Percentiles rank a stretch among this genome's conserved stretches.
Conservation (phyloP, 2,888 invertebrate genomes). For the Diarsia brunnea region DNA sequence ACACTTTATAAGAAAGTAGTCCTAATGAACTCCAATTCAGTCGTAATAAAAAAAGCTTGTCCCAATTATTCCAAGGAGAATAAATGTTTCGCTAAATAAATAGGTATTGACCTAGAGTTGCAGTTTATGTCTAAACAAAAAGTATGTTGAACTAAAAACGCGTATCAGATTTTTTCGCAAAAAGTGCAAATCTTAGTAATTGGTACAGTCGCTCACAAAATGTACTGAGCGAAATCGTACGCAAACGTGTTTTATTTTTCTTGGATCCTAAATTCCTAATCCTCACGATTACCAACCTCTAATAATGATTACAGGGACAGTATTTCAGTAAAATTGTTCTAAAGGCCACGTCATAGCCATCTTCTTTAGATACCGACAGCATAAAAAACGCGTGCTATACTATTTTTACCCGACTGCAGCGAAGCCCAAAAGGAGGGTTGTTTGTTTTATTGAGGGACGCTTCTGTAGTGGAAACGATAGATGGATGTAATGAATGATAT, state of each 20-base stretch:
- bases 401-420: too few relatives aligned
- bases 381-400: too few relatives aligned
- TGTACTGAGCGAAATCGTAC: neutral
- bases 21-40: neutral
- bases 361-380: too few relatives aligned
- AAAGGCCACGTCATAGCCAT: too few relatives aligned
- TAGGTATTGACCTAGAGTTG: neutral
- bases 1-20: neutral
- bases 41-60: neutral
- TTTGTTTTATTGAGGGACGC: too few relatives aligned
- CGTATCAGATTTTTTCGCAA: neutral
- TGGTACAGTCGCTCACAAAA: constrained; percentile 39
- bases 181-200: neutral
- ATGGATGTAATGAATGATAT: too few relatives aligned
- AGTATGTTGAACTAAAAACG: constrained; percentile 8
- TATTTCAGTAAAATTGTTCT: too few relatives aligned
- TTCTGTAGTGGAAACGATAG: too few relatives aligned
- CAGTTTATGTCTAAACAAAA: neutral
- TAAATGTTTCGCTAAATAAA: neutral
- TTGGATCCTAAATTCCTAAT: too few relatives aligned
- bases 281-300: too few relatives aligned
- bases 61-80: neutral
- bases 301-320: too few relatives aligned
- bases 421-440: too few relatives aligned
- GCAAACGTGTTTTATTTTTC: neutral